Conservation (phyloP, 2,888 invertebrate genomes). For the Hipparchia sbordonii region DNA sequence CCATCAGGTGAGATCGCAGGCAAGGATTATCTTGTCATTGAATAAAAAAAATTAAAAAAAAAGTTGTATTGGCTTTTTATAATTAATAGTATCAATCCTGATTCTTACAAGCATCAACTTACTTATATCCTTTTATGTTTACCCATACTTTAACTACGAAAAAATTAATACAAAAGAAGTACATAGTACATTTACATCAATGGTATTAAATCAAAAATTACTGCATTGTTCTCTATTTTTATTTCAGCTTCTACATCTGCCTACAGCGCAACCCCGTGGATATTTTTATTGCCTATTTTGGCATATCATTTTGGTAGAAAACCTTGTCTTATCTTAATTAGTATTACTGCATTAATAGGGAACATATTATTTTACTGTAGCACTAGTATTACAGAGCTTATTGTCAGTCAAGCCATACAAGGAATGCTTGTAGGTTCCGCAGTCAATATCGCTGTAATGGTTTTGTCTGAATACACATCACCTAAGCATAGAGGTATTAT, state of each 20-base stretch:
- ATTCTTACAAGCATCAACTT: no score
- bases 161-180: no score
- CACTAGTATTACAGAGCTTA: constrained; percentile 5
- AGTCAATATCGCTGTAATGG: constrained; percentile 27
- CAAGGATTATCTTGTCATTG: no score
- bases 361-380: constrained; percentile 23
- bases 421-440: constrained; percentile 26
- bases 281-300: constrained; percentile 17
- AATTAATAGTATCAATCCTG: no score
- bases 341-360: constrained; percentile 12
- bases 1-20: no score
- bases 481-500: constrained; percentile 38
- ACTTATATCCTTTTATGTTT: no score
- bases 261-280: constrained; percentile 14
- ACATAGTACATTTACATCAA: no score
- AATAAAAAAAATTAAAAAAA: no score
- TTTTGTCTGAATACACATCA: constrained; percentile 38
- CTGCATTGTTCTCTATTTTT: neutral
- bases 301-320: constrained; percentile 16
- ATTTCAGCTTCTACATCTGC: constrained; percentile 16
- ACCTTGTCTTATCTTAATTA: neutral
- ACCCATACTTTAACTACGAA: no score
- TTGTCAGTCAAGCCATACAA: constrained; percentile 25
- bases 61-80: no score
- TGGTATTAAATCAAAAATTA: neutral